Evolutionary conservation across 1,140 invertebrate genomes (phyloP), one percentile per base, ranked within the genome.

Genomic region (Stenopsyche tienmushanensis): DNA sequence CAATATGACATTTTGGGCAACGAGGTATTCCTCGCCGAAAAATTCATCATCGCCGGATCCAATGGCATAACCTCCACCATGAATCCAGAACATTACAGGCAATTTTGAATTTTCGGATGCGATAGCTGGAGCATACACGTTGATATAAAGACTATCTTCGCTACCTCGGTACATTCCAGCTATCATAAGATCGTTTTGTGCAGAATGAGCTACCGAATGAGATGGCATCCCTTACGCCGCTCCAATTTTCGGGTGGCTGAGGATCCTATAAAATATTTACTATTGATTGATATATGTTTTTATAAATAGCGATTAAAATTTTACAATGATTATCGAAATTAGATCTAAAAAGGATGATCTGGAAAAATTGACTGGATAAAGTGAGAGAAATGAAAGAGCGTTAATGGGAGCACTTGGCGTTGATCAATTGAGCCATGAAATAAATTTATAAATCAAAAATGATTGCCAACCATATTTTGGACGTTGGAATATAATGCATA

Each of bases 41-140:
- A 78, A 26, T 9, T 73, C 71, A 9, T 65, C 69, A 24, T 71
- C 71, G 2, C 71, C 82, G 17, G 80, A 82, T 1, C 86, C 85
- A 9, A 72, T 62, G 1, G 75, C 71, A 69, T 89, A 88, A 29
- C 74, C 83, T 21, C 90, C 90, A 2, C 89, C 90, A 72, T 90
- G 85, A 24, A 92, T 84, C 75, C 80, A 91, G 0, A 91, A 81
- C 74, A 91, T 82, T 0, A 91, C 88, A 0, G 89, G 84, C 1
- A 74, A 57, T 21, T 21, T 62, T 13, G 72, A 72, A 10, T 25
- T 34, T 2, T 65, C 59, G 21, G 21, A 67, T 9, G 72, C 73
- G 1, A 54, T 50, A 25, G 65, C 65, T 3, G 76, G 77, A 0
- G 75, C 73, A 62, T 73, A 76, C 1, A 78, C 71, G 62, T 78